A percentile compares a stretch with the other conserved stretches of the same genome.
phyloP scores from a whole-genome alignment of 2,797 vertebrate genomes.

The Characodon lateralis region DNA sequence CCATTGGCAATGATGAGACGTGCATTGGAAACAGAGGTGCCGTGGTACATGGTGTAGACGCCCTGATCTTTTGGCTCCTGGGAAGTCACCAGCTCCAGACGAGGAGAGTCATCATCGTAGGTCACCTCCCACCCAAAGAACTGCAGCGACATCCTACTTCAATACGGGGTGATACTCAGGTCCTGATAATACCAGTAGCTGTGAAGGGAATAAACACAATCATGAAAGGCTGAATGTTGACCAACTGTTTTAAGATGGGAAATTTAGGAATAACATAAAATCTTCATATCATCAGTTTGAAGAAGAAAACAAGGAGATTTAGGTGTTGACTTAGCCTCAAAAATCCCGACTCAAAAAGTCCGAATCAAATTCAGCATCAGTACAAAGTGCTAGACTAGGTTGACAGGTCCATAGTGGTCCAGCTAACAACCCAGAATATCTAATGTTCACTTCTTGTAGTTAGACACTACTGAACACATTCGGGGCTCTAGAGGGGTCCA shows the following conservation, averaged over 20 bases:
- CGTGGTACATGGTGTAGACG: constrained; percentile 80
- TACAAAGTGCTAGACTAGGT: too few species aligned
- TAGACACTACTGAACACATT: too few species aligned
- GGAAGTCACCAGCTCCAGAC: constrained; percentile 43
- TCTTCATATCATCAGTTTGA: neutral
- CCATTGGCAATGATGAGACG: constrained; percentile 65
- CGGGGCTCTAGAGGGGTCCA: neutral
- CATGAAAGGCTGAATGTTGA: neutral
- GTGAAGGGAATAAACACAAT: constrained; percentile 1
- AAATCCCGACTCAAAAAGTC: too few species aligned
- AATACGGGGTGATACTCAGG: neutral
- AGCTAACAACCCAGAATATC: neutral
- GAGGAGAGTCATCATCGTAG: constrained; percentile 53
- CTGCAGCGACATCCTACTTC: constrained; percentile 49
- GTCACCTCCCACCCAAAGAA: constrained; percentile 63
- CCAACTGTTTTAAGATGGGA: neutral
- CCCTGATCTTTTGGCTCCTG: constrained; percentile 63
- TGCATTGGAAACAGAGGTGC: constrained; percentile 65
- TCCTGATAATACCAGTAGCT: neutral
- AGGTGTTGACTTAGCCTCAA: neutral
- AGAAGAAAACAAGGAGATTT: neutral
- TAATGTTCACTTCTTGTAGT: neutral
- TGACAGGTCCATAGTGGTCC: neutral
- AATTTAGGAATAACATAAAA: neutral
- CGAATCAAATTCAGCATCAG: too few species aligned